A percentile compares a stretch with the other conserved stretches of the same genome.
Conservation (phyloP, 2,113 vertebrate species). For the Gymnocephalus cernua region DNA sequence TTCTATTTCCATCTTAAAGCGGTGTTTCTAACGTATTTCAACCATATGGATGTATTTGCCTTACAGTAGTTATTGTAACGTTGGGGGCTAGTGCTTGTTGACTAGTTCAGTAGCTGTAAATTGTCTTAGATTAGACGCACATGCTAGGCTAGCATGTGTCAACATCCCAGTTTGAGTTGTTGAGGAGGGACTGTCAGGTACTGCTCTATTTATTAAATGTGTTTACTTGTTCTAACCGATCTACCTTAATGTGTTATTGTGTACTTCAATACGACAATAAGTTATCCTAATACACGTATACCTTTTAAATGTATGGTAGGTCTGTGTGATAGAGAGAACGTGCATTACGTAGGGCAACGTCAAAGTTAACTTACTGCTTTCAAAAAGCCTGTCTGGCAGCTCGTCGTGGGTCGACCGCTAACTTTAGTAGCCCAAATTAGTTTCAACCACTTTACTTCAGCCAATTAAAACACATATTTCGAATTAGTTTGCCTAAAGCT, state of each 20-base stretch:
- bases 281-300: neutral
- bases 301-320: neutral
- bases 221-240: neutral
- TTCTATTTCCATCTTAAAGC: accelerated
- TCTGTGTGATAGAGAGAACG: neutral
- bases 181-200: constrained; percentile 10
- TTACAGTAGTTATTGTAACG: accelerated
- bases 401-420: neutral
- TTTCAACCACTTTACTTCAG: neutral
- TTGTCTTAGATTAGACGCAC: neutral
- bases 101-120: neutral
- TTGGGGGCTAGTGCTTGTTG: neutral
- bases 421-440: neutral
- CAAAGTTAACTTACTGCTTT: too few relatives aligned
- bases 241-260: neutral
- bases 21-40: accelerated
- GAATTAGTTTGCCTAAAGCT: neutral
- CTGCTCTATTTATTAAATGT: neutral
- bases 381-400: neutral
- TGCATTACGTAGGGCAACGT: too few relatives aligned
- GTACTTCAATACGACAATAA: neutral
- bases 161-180: constrained; percentile 4
- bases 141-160: constrained; percentile 36
- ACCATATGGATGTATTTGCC: neutral
- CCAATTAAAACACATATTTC: neutral